These are phyloP conservation scores for Rattus rattus DNA, from an alignment of 2,113 vertebrate genomes.

Conservation along the genomic window DNA sequence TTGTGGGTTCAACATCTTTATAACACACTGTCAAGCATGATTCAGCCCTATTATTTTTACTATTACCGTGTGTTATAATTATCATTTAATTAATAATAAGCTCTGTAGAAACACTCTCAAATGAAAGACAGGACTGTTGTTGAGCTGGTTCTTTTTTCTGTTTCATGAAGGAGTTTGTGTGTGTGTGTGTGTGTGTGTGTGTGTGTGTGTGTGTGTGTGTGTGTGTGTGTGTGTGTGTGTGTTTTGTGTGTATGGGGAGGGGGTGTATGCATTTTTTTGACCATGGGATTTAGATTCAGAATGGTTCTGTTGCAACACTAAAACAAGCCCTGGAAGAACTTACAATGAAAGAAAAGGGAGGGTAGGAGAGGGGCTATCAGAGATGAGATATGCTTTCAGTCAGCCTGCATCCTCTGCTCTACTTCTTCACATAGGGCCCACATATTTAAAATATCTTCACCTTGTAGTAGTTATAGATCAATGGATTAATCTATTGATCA, in stretches of 20 bases:
- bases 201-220: neutral
- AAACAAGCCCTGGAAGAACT: neutral
- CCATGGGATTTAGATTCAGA: neutral
- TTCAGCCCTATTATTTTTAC: neutral
- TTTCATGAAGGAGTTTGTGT: neutral
- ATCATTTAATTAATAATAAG: neutral
- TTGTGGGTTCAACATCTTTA: neutral
- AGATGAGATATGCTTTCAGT: too few relatives aligned
- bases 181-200: neutral
- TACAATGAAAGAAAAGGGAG: neutral
- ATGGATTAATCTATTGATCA: neutral
- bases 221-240: neutral
- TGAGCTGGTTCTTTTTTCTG: neutral
- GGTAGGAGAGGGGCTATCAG: neutral
- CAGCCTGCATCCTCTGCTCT: accelerated
- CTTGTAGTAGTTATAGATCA: neutral
- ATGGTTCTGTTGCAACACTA: neutral
- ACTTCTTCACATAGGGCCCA: neutral
- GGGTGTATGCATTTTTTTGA: too few relatives aligned
- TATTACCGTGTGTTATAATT: neutral
- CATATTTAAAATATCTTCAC: neutral
- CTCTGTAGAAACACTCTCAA: neutral
- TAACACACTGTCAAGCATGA: neutral
- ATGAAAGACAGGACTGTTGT: neutral
- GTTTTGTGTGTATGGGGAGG: too few relatives aligned